Conservation (phyloP, 2,797 vertebrate genomes). For the Microctenopoma stevenorrisi region DNA sequence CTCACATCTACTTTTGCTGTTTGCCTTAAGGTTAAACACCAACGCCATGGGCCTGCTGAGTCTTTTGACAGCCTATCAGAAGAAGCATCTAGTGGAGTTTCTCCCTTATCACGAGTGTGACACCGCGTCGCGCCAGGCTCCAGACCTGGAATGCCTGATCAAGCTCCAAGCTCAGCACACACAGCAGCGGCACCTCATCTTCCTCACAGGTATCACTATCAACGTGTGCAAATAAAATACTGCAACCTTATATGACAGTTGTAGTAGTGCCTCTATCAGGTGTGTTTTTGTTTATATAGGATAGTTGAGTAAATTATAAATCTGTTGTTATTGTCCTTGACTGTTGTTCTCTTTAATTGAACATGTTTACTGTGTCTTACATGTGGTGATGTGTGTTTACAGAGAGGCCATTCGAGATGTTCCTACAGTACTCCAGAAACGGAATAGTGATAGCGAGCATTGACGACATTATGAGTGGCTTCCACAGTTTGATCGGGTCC, state of each 20-base stretch:
- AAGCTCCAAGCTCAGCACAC: conserved; percentile 95
- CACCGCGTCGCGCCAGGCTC: conserved; percentile 91
- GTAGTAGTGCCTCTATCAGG: too few species aligned
- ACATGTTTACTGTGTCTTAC: neutral
- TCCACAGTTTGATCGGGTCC: conserved; percentile 89
- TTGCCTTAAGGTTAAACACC: conserved; percentile 86
- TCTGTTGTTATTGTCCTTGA: too few species aligned
- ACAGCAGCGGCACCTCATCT: conserved; percentile 93
- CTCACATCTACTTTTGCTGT: neutral
- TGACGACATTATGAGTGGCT: conserved; percentile 91
- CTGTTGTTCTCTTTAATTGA: neutral
- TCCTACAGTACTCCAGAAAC: conserved; percentile 86
- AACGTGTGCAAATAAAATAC: too few species aligned
- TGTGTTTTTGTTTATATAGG: neutral
- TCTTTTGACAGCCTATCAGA: conserved; percentile 92
- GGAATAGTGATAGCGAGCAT: conserved; percentile 92
- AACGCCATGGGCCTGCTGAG: conserved; percentile 90
- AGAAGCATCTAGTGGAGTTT: conserved; percentile 97
- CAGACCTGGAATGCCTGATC: conserved; percentile 94
- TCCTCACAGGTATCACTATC: conserved; percentile 89
- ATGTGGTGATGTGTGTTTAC: conserved; percentile 21
- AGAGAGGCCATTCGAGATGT: conserved; percentile 85
- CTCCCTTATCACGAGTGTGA: conserved; percentile 97
- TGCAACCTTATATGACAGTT: too few species aligned
- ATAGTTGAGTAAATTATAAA: neutral